Evolutionary conservation across 2,888 invertebrate species (phyloP).

Genomic region (Agriopis marginaria): DNA sequence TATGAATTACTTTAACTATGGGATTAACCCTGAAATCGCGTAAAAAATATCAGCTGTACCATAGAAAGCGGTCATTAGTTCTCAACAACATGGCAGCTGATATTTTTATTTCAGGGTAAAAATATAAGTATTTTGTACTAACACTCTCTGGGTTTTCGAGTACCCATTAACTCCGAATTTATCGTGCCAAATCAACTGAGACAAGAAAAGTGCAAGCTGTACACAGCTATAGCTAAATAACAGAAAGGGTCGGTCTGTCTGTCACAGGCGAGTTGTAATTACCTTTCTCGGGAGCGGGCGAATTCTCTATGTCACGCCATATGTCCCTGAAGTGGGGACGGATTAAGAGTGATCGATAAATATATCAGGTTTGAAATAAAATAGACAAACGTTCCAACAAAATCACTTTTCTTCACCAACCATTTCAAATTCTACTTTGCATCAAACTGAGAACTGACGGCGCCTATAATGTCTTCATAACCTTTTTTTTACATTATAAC

Average conservation of each 20-base stretch:
- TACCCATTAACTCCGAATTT: conserved; percentile 16
- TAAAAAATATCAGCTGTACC: no score
- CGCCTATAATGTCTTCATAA: no score
- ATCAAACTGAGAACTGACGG: no score
- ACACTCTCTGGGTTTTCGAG: neutral
- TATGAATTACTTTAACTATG: no score
- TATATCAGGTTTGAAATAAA: neutral
- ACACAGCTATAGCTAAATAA: conserved; percentile 21
- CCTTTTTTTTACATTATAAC: no score
- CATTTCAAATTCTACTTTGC: no score
- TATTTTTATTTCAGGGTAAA: no score
- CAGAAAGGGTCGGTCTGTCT: conserved; percentile 75
- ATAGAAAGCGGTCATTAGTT: no score
- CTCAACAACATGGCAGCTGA: no score
- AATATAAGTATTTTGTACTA: neutral
- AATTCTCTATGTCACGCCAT: conserved; percentile 82
- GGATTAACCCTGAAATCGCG: no score
- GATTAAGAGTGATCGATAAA: conserved; percentile 49
- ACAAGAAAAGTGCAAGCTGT: conserved; percentile 34
- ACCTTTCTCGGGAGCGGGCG: conserved; percentile 71
- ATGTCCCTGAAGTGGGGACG: conserved; percentile 72
- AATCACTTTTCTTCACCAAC: no score
- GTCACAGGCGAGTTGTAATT: conserved; percentile 77
- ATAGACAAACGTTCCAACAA: neutral
- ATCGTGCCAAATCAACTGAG: conserved; percentile 23